These are phyloP conservation scores for Pammene fasciana DNA, from an alignment of 2,888 invertebrate species.

Conservation along the genomic window DNA sequence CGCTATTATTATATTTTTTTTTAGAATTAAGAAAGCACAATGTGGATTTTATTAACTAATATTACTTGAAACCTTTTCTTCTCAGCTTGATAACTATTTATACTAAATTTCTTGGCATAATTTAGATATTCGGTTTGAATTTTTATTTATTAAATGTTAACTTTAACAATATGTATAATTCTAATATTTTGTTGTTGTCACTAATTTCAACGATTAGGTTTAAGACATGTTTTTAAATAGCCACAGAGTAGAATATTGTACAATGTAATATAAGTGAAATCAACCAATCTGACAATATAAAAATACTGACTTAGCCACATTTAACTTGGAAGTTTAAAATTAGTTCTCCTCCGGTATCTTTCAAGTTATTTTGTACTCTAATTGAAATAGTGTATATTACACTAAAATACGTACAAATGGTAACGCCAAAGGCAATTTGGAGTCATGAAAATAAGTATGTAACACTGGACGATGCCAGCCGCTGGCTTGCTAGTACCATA, in stretches of 20 bases:
- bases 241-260: constrained; percentile 7
- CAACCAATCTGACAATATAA: constrained; percentile 5
- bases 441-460: no score
- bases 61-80: constrained; percentile 1
- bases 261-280: constrained; percentile 2
- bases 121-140: constrained; percentile 26
- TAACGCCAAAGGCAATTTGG: no score
- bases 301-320: neutral
- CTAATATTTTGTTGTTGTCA: constrained; percentile 33
- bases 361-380: no score
- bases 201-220: constrained; percentile 36
- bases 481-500: no score
- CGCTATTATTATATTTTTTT: neutral
- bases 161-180: constrained; percentile 26
- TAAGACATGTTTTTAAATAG: constrained; percentile 25
- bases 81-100: constrained; percentile 11
- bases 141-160: constrained; percentile 36
- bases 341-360: no score
- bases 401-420: no score
- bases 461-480: no score
- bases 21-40: no score
- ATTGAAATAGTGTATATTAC: no score
- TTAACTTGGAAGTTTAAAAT: no score
- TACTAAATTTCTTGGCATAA: constrained; percentile 11
- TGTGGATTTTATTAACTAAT: no score